Conservation (phyloP, 2,888 invertebrate genomes). For the Parnassius orleans region DNA sequence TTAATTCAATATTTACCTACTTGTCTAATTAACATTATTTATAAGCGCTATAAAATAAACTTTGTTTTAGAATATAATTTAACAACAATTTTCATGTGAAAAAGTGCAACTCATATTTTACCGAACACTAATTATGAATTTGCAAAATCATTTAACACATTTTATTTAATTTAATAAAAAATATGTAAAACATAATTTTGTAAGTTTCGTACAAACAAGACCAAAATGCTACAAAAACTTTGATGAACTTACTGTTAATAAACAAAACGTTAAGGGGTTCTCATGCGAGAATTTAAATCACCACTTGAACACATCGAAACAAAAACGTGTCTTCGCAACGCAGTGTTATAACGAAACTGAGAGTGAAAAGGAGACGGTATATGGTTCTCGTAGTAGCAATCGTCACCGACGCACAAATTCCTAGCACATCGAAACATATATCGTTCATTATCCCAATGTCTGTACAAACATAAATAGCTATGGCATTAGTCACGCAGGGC, state of each 20-base stretch:
- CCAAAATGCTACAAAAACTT: no score
- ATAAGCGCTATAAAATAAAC: no score
- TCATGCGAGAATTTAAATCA: conserved; percentile 2
- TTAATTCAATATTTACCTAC: no score
- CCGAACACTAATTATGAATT: no score
- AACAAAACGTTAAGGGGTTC: not conserved
- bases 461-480: conserved; percentile 61
- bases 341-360: conserved; percentile 47
- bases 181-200: no score
- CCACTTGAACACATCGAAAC: conserved; percentile 1
- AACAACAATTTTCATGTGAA: no score
- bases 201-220: no score
- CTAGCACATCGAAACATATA: conserved; percentile 55
- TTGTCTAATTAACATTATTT: no score
- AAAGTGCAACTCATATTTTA: no score
- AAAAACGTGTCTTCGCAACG: conserved; percentile 18
- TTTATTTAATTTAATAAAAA: no score
- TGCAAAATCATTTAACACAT: no score
- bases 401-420: conserved; percentile 59
- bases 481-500: conserved; percentile 58
- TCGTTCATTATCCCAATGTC: conserved; percentile 59
- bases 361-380: conserved; percentile 41
- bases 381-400: conserved; percentile 46
- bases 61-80: no score
- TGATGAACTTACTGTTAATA: conserved; percentile 5